Percentiles rank a stretch among this genome's conserved stretches.
Conservation (phyloP, 2,888 invertebrate genomes). For the Xestia c-nigrum region DNA sequence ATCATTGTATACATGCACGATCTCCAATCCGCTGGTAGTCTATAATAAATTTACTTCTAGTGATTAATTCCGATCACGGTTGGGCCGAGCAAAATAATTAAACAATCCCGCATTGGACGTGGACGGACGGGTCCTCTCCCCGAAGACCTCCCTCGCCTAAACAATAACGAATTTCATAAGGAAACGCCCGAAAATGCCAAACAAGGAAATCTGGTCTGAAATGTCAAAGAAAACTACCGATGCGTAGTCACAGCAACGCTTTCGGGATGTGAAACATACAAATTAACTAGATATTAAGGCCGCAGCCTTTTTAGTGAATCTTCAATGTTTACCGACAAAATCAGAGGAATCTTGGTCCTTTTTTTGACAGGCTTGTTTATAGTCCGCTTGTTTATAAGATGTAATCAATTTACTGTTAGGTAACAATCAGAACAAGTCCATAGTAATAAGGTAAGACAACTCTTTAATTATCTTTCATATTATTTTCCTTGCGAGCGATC, state of each 20-base stretch:
- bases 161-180: conserved; percentile 82
- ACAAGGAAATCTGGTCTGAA: conserved; percentile 71
- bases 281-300: conserved; percentile 60
- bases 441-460: conserved; percentile 48
- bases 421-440: conserved; percentile 25
- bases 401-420: conserved; percentile 17
- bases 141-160: conserved; percentile 73
- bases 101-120: conserved; percentile 84
- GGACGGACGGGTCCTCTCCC: conserved; percentile 76
- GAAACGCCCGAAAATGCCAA: conserved; percentile 72
- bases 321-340: neutral
- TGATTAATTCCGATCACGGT: conserved; percentile 87
- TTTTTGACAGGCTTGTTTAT: neutral
- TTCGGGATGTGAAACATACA: conserved; percentile 58
- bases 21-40: conserved; percentile 58
- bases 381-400: neutral
- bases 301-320: neutral
- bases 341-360: neutral
- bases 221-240: conserved; percentile 71
- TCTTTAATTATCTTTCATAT: conserved; percentile 72
- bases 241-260: conserved; percentile 60
- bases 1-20: conserved; percentile 59
- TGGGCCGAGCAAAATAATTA: conserved; percentile 86
- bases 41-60: conserved; percentile 79
- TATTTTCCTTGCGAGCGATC: conserved; percentile 77